Percentiles rank a stretch among this genome's conserved stretches.
These are phyloP conservation scores for Zaprionus lineosus DNA, from an alignment of 2,888 invertebrate species.

Conservation along the genomic window DNA sequence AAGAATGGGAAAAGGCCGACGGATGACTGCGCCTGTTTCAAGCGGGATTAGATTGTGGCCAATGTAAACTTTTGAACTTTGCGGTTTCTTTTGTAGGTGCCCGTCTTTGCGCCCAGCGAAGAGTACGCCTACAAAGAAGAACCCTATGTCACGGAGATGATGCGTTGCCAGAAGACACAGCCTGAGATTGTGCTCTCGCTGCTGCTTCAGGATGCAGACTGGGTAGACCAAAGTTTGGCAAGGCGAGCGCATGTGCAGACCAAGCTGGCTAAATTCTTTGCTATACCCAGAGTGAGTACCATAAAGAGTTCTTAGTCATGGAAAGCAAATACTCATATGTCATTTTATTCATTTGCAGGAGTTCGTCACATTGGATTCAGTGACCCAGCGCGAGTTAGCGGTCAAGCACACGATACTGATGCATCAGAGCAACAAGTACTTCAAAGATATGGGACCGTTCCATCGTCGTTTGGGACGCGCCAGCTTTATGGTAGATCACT, in stretches of 20 bases:
- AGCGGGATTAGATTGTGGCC: constrained; percentile 27
- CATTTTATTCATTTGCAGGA: constrained; percentile 64
- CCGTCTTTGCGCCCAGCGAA: constrained; percentile 78
- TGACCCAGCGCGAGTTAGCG: constrained; percentile 76
- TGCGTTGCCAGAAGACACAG: constrained; percentile 78
- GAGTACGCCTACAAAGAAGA: constrained; percentile 74
- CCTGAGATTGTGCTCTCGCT: constrained; percentile 81
- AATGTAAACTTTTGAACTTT: constrained; percentile 27
- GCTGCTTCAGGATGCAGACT: constrained; percentile 80
- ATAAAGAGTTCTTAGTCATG: too few relatives aligned
- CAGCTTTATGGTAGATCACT: constrained; percentile 79
- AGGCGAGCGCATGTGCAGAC: constrained; percentile 79
- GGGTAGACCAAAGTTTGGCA: constrained; percentile 77
- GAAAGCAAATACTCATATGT: neutral
- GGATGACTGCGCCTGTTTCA: constrained; percentile 1
- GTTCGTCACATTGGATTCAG: constrained; percentile 80
- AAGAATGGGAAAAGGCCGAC: too few relatives aligned
- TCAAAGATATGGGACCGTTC: constrained; percentile 66
- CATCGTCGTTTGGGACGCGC: constrained; percentile 79
- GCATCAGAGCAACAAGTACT: constrained; percentile 79
- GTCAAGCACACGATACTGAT: constrained; percentile 80
- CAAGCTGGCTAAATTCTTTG: constrained; percentile 82
- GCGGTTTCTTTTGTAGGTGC: constrained; percentile 61
- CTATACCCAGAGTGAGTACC: constrained; percentile 80
- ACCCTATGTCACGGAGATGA: constrained; percentile 77